Conservation (phyloP, 2,113 vertebrate genomes). For the Girardinichthys multiradiatus region DNA sequence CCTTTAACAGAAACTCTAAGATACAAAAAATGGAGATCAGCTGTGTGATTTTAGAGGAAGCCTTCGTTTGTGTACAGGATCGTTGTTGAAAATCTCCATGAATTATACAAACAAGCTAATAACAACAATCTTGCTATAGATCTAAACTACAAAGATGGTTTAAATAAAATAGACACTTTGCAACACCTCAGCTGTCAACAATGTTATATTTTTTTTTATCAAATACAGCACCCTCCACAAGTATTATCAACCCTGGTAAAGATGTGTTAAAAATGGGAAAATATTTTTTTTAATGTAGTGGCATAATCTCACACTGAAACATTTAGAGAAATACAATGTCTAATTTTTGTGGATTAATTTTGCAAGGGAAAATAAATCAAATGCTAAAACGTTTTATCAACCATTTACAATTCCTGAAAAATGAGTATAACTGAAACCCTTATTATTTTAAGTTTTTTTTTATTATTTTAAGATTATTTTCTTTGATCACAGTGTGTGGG, state of each 20-base stretch:
- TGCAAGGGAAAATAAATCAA: too few relatives aligned
- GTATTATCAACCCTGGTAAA: not conserved
- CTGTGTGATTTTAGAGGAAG: slow-evolving; percentile 31
- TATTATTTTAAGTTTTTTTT: too few relatives aligned
- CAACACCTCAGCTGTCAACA: not conserved
- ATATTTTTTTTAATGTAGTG: too few relatives aligned
- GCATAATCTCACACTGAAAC: not conserved
- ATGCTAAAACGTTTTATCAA: too few relatives aligned
- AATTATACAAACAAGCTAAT: not conserved
- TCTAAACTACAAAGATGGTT: not conserved
- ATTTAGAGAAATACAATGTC: not conserved
- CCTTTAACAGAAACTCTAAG: too few relatives aligned
- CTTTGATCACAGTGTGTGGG: too few relatives aligned
- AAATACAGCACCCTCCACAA: not conserved
- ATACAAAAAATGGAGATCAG: slow-evolving; percentile 14
- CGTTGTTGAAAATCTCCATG: slow-evolving; percentile 15
- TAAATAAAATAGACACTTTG: not conserved
- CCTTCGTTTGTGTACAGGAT: slow-evolving; percentile 23
- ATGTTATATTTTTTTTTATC: not conserved
- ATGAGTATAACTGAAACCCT: too few relatives aligned
- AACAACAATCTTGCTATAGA: not conserved
- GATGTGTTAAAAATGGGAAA: too few relatives aligned
- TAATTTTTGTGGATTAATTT: not conserved
- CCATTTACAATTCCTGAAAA: too few relatives aligned
- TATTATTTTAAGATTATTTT: too few relatives aligned